Evolutionary conservation across 2,888 invertebrate species (phyloP).

Genomic region (Drosophila recens): DNA sequence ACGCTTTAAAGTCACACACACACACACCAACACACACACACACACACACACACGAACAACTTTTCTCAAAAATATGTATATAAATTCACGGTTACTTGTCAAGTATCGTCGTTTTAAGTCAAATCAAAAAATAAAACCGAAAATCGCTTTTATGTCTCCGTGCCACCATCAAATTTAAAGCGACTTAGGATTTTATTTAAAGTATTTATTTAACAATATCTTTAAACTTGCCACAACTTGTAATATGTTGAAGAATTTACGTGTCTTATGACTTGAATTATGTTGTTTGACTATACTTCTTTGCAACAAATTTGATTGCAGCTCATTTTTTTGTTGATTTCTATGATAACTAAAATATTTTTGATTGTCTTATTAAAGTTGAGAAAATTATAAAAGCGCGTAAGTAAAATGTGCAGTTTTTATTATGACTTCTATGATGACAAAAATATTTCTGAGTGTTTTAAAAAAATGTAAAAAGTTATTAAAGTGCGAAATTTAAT

Average conservation of each 20-base stretch:
- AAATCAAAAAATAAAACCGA: neutral
- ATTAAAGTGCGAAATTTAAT: no score
- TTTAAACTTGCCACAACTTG: conserved; percentile 6
- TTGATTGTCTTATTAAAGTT: neutral
- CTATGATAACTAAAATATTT: neutral
- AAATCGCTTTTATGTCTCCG: conserved; percentile 22
- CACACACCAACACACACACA: conserved; percentile 14
- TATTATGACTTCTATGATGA: no score
- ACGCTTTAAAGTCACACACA: conserved; percentile 37
- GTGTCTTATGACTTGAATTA: conserved; percentile 1
- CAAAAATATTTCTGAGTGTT: no score
- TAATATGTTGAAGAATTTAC: neutral
- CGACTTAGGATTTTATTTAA: conserved; percentile 28
- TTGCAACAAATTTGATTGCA: neutral
- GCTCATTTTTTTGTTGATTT: neutral
- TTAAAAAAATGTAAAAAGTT: no score
- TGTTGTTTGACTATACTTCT: neutral
- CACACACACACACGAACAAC: neutral
- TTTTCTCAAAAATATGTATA: neutral
- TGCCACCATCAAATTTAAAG: conserved; percentile 40
- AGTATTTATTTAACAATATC: conserved; percentile 37
- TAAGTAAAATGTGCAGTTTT: no score
- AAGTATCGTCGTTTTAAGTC: conserved; percentile 8
- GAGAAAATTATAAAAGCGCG: no score
- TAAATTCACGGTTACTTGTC: neutral